Percentiles rank a stretch among this genome's conserved stretches.
These are phyloP conservation scores for Oxystoma pomonae DNA, from an alignment of 2,888 invertebrate genomes.

Conservation along the genomic window DNA sequence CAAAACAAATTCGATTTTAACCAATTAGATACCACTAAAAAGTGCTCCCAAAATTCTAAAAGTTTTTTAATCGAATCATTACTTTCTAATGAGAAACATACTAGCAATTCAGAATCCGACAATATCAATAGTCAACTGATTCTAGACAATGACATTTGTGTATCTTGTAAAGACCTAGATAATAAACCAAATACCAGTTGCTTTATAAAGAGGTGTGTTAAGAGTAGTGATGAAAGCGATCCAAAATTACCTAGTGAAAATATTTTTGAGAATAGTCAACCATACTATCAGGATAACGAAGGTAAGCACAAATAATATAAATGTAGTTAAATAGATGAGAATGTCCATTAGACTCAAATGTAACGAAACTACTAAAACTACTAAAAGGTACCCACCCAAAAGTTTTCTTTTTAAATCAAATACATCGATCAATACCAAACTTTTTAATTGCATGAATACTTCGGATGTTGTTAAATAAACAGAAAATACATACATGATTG, in stretches of 20 bases:
- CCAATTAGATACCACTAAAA: constrained; percentile 13
- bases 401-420: too few relatives aligned
- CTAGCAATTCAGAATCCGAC: not conserved
- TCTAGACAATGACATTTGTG: not conserved
- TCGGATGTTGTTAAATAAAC: too few relatives aligned
- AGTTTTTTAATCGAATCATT: constrained; percentile 41
- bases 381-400: too few relatives aligned
- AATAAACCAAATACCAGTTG: not conserved
- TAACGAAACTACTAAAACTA: too few relatives aligned
- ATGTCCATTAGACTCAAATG: too few relatives aligned
- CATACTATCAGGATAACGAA: not conserved
- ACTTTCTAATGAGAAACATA: constrained; percentile 25
- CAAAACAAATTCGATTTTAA: constrained; percentile 9
- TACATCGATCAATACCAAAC: too few relatives aligned
- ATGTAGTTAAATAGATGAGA: too few relatives aligned
- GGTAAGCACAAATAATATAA: not conserved
- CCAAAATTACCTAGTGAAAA: not conserved
- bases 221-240: not conserved
- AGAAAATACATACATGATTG: too few relatives aligned
- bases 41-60: constrained; percentile 28
- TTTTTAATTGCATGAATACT: too few relatives aligned
- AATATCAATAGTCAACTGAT: too few relatives aligned
- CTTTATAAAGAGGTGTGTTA: too few relatives aligned
- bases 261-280: not conserved
- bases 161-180: not conserved